Base-by-base conservation (phyloP, 2,888 invertebrate genomes). In the Eupithecia subfuscata region DNA sequence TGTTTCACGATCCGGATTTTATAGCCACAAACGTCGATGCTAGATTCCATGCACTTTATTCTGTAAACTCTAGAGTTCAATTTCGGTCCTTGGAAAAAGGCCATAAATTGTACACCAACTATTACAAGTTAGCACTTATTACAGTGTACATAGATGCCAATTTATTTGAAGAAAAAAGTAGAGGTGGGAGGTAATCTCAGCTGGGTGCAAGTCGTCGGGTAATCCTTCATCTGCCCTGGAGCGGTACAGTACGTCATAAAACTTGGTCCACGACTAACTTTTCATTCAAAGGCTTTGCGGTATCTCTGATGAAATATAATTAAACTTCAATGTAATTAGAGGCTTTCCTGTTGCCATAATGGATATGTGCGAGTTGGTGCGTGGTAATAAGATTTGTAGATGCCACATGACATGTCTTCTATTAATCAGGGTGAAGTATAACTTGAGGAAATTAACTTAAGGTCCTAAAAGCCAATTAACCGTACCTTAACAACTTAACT, bases 221-320 rank as follows among this genome's bases (percentile, higher is more conserved):
- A 88, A 90, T 90, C 88, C 86, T 87, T 90, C 88, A 88, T 87
- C 86, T 85, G 83, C 80, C 82, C 81, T 78, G 80, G 83, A 79
- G 82, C 81, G 81, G 65, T 74, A 60, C 74, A 80, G 83, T 82
- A 85, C 82, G 82, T 86, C 85, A 86, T 88, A 86, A 86, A 88
- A 88, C 85, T 88, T 86, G 80, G 80, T 83, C 86, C 78, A 80
- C 75, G 80, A 79, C 82, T 81, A 88, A 88, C 87, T 88, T 88
- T 85, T 81, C 82, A 84, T 85, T 87, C 84, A 87, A 84, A 85
- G 85, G 83, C 81, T 82, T 37, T 83, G 80, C 79, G 80, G 73
- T 73, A 77, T 73, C 76, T 76, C 75, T 73, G 77, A 83, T 74
- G 77, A 83, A 83, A 84, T 85, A 82, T 85, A 85, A 85, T 86